Percentiles rank a stretch among this genome's conserved stretches.
Conservation (phyloP, 2,113 vertebrate species). For the Balaeniceps rex region DNA sequence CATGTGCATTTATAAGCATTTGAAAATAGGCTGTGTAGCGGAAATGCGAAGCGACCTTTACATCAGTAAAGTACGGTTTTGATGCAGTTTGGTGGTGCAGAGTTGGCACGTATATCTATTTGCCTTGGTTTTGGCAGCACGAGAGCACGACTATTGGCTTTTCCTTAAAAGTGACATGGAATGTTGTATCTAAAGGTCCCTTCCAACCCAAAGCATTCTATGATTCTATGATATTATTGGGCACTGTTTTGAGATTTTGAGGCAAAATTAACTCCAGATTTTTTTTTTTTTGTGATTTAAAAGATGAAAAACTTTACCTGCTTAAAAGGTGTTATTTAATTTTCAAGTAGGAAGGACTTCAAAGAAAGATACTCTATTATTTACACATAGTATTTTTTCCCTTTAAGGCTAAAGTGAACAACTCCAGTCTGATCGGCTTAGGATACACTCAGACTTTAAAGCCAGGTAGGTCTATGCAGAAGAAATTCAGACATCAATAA, state of each 20-base stretch:
- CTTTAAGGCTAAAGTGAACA: slow-evolving; percentile 97
- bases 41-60: not conserved
- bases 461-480: slow-evolving; percentile 80
- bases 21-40: not conserved
- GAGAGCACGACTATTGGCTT: not conserved
- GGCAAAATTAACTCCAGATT: not conserved
- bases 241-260: not conserved
- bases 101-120: not conserved
- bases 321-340: not conserved
- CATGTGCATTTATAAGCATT: not conserved
- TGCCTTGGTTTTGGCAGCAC: not conserved
- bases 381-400: not conserved
- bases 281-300: not conserved
- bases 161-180: not conserved
- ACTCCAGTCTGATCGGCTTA: slow-evolving; percentile 95
- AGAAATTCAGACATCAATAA: not conserved
- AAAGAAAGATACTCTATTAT: not conserved
- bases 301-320: not conserved
- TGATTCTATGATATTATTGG: not conserved
- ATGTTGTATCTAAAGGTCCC: too few relatives aligned
- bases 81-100: not conserved
- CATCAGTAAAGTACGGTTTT: fast-evolving
- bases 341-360: not conserved
- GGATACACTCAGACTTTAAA: slow-evolving; percentile 97
- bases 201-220: too few relatives aligned